A percentile compares a stretch with the other conserved stretches of the same genome.
phyloP scores from a whole-genome alignment of 2,888 invertebrate genomes.

The Nemurella pictetii region DNA sequence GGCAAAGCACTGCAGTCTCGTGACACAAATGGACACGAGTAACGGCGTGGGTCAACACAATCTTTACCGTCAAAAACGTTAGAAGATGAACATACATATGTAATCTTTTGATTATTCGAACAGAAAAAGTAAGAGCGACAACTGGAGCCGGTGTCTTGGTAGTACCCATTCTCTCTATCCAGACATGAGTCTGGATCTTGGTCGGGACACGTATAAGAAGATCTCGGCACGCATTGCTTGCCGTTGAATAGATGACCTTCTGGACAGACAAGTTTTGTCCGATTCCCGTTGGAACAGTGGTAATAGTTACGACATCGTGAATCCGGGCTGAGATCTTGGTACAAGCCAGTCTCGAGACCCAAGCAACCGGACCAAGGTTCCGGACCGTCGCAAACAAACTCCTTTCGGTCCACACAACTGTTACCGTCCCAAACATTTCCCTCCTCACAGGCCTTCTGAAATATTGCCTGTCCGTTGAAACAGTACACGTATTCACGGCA shows the following conservation, averaged over 20 bases:
- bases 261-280: conserved; percentile 54
- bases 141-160: conserved; percentile 55
- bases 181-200: conserved; percentile 53
- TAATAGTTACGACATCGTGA: conserved; percentile 59
- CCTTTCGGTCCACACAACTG: conserved; percentile 49
- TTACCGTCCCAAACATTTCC: conserved; percentile 58
- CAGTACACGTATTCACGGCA: conserved; percentile 44
- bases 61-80: conserved; percentile 58
- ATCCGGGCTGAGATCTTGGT: conserved; percentile 54
- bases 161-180: conserved; percentile 59
- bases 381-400: conserved; percentile 45
- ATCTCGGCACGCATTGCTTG: conserved; percentile 52
- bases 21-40: conserved; percentile 53
- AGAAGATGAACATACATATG: conserved; percentile 60
- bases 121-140: conserved; percentile 65
- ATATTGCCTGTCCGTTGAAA: conserved; percentile 35
- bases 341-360: conserved; percentile 48
- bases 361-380: conserved; percentile 45
- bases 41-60: conserved; percentile 53
- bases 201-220: conserved; percentile 55
- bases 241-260: conserved; percentile 56
- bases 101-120: conserved; percentile 59
- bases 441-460: conserved; percentile 53
- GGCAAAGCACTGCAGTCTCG: conserved; percentile 56
- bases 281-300: conserved; percentile 55